Percentiles rank a stretch among this genome's conserved stretches.
These are phyloP conservation scores for Timema podura DNA, from an alignment of 2,888 invertebrate genomes.

Conservation along the genomic window DNA sequence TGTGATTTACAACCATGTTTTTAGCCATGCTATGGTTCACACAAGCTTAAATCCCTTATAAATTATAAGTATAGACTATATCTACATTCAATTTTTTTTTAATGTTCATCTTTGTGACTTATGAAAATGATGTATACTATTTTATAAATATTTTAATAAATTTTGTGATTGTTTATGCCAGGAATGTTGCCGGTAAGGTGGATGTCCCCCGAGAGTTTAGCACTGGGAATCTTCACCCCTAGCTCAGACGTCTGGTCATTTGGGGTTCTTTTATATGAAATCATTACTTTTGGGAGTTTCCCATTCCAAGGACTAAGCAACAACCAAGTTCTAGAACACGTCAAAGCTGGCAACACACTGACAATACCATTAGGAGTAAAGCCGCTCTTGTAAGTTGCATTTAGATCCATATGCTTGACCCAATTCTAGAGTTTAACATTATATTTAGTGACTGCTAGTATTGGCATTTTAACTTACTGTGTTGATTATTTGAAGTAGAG, in stretches of 20 bases:
- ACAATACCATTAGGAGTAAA: slow-evolving; percentile 72
- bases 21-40: too few relatives aligned
- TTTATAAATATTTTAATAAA: too few relatives aligned
- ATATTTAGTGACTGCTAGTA: too few relatives aligned
- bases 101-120: too few relatives aligned
- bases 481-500: too few relatives aligned
- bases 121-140: too few relatives aligned
- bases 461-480: too few relatives aligned
- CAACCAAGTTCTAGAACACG: slow-evolving; percentile 74
- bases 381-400: slow-evolving; percentile 67
- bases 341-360: slow-evolving; percentile 71
- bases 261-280: slow-evolving; percentile 81
- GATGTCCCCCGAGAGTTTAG: slow-evolving; percentile 90
- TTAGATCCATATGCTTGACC: too few relatives aligned
- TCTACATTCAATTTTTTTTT: too few relatives aligned
- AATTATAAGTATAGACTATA: not conserved
- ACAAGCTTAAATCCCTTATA: too few relatives aligned
- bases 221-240: slow-evolving; percentile 76
- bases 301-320: slow-evolving; percentile 87
- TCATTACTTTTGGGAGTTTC: slow-evolving; percentile 86
- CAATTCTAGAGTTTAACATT: too few relatives aligned
- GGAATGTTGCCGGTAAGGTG: slow-evolving; percentile 83
- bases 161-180: slow-evolving; percentile 34
- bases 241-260: slow-evolving; percentile 89
- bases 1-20: too few relatives aligned